phyloP scores from a whole-genome alignment of 2,888 invertebrate species.

The Leucophenga maculata region DNA sequence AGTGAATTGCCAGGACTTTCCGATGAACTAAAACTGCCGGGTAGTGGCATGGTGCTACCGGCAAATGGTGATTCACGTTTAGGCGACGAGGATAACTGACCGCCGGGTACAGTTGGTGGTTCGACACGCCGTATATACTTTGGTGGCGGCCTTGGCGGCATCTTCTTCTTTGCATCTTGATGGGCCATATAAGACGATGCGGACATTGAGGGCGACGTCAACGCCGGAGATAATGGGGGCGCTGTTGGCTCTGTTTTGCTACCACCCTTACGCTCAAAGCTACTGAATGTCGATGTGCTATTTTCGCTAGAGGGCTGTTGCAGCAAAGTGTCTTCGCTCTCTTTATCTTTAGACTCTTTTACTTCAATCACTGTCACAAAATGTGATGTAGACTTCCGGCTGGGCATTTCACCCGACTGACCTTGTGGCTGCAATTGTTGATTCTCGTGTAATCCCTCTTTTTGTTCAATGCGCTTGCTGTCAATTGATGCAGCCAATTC shows the following conservation, averaged over 20 bases:
- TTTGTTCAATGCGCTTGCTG: conserved; percentile 40
- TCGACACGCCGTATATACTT: conserved; percentile 78
- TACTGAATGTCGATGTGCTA: conserved; percentile 62
- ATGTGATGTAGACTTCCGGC: no score
- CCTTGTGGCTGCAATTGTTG: neutral
- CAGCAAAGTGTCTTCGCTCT: conserved; percentile 48
- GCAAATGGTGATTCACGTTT: conserved; percentile 66
- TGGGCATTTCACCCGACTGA: conserved; percentile 37
- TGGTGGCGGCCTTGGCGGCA: conserved; percentile 79
- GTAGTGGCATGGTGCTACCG: conserved; percentile 64
- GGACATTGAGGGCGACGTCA: conserved; percentile 72
- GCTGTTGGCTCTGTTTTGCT: conserved; percentile 61
- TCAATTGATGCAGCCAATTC: conserved; percentile 76
- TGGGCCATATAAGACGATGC: conserved; percentile 68
- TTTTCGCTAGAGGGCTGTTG: conserved; percentile 33
- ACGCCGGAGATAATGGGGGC: conserved; percentile 69
- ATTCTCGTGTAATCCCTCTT: neutral
- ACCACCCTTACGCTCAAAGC: conserved; percentile 56
- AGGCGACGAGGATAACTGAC: conserved; percentile 67
- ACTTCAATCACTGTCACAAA: conserved; percentile 93
- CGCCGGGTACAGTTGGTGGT: conserved; percentile 73
- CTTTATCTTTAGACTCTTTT: conserved; percentile 78
- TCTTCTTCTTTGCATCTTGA: conserved; percentile 77
- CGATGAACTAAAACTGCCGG: conserved; percentile 57
- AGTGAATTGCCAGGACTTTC: conserved; percentile 70